Evolutionary conservation across 1,140 invertebrate species (phyloP).

Genomic region (Thaumatotibia leucotreta): DNA sequence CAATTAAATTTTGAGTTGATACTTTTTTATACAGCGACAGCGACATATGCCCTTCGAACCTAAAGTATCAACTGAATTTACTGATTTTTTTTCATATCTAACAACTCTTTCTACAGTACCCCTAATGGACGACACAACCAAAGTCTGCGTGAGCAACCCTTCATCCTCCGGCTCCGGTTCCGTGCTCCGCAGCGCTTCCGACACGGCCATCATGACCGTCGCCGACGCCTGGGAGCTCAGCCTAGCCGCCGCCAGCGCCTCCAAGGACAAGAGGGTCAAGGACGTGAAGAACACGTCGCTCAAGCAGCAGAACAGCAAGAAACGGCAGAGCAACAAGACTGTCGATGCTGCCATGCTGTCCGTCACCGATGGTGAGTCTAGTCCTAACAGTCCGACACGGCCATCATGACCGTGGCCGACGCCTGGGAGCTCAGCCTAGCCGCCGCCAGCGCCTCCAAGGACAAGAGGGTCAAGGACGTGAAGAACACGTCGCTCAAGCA

Average conservation of each 20-base stretch:
- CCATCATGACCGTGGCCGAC: conserved; percentile 62
- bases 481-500: conserved; percentile 78
- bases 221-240: conserved; percentile 79
- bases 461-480: conserved; percentile 88
- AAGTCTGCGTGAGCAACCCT: conserved; percentile 26
- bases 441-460: conserved; percentile 88
- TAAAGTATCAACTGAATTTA: too few relatives aligned
- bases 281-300: conserved; percentile 81
- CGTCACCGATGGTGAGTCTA: conserved; percentile 41
- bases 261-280: conserved; percentile 89
- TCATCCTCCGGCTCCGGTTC: conserved; percentile 23
- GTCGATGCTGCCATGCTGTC: conserved; percentile 34
- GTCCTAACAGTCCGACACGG: conserved; percentile 54
- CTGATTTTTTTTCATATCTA: too few relatives aligned
- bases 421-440: conserved; percentile 82
- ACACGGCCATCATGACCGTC: conserved; percentile 59
- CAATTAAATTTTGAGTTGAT: too few relatives aligned
- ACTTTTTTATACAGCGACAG: too few relatives aligned
- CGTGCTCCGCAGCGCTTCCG: conserved; percentile 52
- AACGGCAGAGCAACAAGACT: conserved; percentile 45
- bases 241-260: conserved; percentile 87
- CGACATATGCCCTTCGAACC: too few relatives aligned
- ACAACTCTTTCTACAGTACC: conserved; percentile 28
- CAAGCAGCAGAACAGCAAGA: conserved; percentile 61
- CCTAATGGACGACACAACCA: conserved; percentile 41